phyloP scores from a whole-genome alignment of 2,888 invertebrate species.

The Venusia cambrica region DNA sequence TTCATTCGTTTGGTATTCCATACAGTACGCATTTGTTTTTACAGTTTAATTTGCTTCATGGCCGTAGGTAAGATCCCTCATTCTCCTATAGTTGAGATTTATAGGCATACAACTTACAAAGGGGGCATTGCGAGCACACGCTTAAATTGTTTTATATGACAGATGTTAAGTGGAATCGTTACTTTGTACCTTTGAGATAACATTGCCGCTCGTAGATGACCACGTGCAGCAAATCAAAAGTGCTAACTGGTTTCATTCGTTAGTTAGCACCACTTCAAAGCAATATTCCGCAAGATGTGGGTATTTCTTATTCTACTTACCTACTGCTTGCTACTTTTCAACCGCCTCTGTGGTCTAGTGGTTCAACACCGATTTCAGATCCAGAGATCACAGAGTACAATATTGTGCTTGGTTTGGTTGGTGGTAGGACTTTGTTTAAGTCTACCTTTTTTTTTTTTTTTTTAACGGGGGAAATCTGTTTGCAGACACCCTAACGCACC shows the following conservation, averaged over 20 bases:
- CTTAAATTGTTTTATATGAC: conserved; percentile 67
- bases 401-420: too few relatives aligned
- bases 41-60: conserved; percentile 23
- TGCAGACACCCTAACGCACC: too few relatives aligned
- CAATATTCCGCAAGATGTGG: too few relatives aligned
- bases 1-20: too few relatives aligned
- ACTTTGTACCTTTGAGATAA: conserved; percentile 48
- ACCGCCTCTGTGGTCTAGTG: too few relatives aligned
- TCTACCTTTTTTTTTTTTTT: too few relatives aligned
- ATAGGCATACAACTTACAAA: conserved; percentile 54
- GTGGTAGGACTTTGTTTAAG: too few relatives aligned
- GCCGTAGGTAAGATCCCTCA: conserved; percentile 40
- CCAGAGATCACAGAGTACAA: too few relatives aligned
- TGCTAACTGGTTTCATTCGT: conserved; percentile 10
- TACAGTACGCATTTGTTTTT: conserved; percentile 5
- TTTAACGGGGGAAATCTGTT: too few relatives aligned
- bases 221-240: conserved; percentile 25
- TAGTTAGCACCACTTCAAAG: conserved; percentile 2
- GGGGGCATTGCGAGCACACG: conserved; percentile 47
- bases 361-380: too few relatives aligned
- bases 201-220: conserved; percentile 42
- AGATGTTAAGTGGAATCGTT: conserved; percentile 43
- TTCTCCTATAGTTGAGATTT: conserved; percentile 49
- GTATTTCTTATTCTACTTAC: too few relatives aligned
- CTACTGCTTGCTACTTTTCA: too few relatives aligned